Percentiles rank a stretch among this genome's conserved stretches.
These are phyloP conservation scores for Myotis brandtii DNA, from an alignment of 2,113 vertebrate genomes.

Conservation along the genomic window DNA sequence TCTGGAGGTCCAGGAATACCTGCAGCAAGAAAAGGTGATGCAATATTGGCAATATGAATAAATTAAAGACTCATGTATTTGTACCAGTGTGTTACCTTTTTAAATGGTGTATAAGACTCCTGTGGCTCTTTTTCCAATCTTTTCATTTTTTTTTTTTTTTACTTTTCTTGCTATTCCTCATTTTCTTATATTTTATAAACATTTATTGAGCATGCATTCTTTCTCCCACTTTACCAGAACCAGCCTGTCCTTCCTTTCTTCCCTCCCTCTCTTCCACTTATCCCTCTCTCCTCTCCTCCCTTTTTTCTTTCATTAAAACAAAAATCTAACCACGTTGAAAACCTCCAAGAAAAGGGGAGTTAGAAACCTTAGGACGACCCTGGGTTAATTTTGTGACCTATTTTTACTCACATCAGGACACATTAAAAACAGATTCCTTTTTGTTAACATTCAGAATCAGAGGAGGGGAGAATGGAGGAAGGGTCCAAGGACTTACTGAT, in stretches of 20 bases:
- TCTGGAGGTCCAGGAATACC: constrained; percentile 95
- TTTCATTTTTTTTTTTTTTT: constrained; percentile 4
- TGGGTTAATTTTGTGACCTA: constrained; percentile 15
- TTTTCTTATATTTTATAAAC: constrained; percentile 38
- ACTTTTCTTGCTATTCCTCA: constrained; percentile 21
- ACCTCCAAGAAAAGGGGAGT: background rate
- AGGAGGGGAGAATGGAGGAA: background rate
- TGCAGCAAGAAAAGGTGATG: constrained; percentile 77
- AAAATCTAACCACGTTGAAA: background rate
- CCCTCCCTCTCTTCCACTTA: background rate
- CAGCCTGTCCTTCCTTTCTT: background rate
- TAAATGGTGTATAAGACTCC: background rate
- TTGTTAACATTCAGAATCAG: constrained; percentile 15
- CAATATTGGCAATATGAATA: background rate
- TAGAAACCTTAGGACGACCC: constrained; percentile 11
- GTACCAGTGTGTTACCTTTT: background rate
- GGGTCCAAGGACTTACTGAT: constrained; percentile 90
- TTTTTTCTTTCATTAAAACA: background rate
- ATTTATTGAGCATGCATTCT: background rate
- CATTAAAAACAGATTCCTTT: background rate
- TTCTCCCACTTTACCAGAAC: background rate
- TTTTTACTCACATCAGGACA: background rate
- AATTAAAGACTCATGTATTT: background rate
- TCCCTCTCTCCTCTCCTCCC: background rate
- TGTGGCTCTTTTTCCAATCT: background rate